Evolutionary conservation across 30 jellyfish, hydroid and myxozoan genomes (phyloP), one percentile per base, ranked within the genome.

Genomic region (Pelagia noctiluca): DNA sequence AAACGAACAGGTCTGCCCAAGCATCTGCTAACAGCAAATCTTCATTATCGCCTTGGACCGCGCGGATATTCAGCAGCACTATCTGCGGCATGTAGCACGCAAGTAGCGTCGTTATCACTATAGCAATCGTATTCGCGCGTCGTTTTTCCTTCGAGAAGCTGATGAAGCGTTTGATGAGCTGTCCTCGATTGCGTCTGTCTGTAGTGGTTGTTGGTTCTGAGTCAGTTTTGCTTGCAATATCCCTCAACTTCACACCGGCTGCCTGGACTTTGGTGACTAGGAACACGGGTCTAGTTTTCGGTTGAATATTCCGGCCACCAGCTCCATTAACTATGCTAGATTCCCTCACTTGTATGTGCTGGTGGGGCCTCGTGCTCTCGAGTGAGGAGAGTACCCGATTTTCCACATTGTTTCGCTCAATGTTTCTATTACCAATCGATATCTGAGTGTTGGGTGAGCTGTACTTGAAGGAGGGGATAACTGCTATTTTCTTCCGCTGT

Each of bases 1-100:
- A 85, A 25, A 85, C 95, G 3, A 85, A 61, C 76, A 76, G 36
- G 22, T 77, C 95, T 1, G 95, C 83, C 95, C 92, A 82, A 0
- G 92, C 86, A 24, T 82, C 92, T 4, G 70, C 22, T 1, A 66
- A 12, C 47, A 82, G 12, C 0, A 82, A 26, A 19, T 8, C 22
- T 3, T 57, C 48, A 67, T 37, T 70, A 57, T 82, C 92, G 0
- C 92, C 92, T 32, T 50, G 18, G 5, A 19, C 62, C 0, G 92
- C 92, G 21, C 92, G 85, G 26, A 82, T 66, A 4, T 42, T 57
- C 3, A 82, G 66, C 49, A 82, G 57, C 5, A 66, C 71, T 19
- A 82, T 82, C 52, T 82, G 92, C 35, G 86, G 92, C 48, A 70
- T 23, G 33, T 82, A 82, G 85, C 92, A 82, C 57, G 57, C 13